Evolutionary conservation across 2,797 vertebrate species (phyloP).

Genomic region (Etheostoma perlongum): DNA sequence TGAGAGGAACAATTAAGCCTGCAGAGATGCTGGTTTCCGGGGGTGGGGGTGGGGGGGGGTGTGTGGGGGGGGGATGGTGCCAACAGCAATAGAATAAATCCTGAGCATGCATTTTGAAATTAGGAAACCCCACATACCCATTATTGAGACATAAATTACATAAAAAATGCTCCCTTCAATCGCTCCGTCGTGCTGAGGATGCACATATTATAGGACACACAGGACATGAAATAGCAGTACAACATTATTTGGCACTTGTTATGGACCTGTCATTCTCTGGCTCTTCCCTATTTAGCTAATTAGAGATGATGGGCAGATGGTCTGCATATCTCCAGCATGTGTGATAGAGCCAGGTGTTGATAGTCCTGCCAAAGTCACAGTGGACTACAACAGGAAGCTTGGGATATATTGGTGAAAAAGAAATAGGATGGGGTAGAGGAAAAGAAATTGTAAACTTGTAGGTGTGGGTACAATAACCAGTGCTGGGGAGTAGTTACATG

Average conservation of each 20-base stretch:
- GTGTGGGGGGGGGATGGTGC: neutral
- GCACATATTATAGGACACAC: conserved; percentile 15
- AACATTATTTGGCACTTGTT: conserved; percentile 42
- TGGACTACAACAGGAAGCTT: neutral
- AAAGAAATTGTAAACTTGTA: neutral
- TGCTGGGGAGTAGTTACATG: too few species aligned
- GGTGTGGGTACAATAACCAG: neutral
- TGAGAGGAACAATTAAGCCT: conserved; percentile 43
- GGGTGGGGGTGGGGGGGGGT: too few species aligned
- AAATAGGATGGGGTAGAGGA: neutral
- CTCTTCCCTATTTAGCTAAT: conserved; percentile 45
- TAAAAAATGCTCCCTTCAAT: neutral
- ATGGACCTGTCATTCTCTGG: conserved; percentile 18
- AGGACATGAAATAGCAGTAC: conserved; percentile 32
- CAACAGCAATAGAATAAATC: conserved; percentile 24
- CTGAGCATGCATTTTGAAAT: conserved; percentile 28
- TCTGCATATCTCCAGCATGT: conserved; percentile 24
- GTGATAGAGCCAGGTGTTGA: conserved; percentile 42
- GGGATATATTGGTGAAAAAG: neutral
- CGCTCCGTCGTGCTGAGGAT: neutral
- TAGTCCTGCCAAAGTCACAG: conserved; percentile 21
- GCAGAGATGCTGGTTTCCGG: conserved; percentile 24
- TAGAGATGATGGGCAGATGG: conserved; percentile 62
- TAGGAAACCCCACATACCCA: neutral
- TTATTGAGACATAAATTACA: conserved; percentile 11